These are phyloP conservation scores for Sceloporus tristichus DNA, from an alignment of 2,113 vertebrate genomes.

Conservation along the genomic window DNA sequence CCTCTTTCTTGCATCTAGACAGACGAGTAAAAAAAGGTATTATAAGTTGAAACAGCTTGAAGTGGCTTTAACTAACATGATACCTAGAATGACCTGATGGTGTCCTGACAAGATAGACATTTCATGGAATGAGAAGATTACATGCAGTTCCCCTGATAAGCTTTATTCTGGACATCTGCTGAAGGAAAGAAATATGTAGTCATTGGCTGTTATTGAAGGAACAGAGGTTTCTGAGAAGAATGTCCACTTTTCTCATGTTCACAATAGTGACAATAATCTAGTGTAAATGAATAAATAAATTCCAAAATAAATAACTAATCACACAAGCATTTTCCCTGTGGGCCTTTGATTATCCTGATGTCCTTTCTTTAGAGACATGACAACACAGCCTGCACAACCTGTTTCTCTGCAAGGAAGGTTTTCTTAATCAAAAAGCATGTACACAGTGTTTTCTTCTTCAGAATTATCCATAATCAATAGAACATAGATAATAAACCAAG, in stretches of 20 bases:
- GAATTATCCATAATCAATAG: not conserved
- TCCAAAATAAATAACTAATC: too few species aligned
- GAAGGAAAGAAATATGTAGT: not conserved
- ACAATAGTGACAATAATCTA: too few species aligned
- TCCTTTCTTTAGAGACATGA: not conserved
- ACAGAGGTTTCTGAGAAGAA: not conserved
- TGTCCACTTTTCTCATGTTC: not conserved
- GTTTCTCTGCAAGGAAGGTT: not conserved
- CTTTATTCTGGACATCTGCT: constrained; percentile 14
- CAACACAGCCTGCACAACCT: not conserved
- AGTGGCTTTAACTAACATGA: constrained; percentile 3
- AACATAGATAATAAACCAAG: not conserved
- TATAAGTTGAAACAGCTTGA: not conserved
- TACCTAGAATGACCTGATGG: not conserved
- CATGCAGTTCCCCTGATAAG: not conserved
- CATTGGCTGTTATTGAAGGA: not conserved
- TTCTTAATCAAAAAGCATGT: not conserved
- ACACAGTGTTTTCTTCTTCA: not conserved
- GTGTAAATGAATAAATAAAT: not conserved
- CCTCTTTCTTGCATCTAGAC: not conserved
- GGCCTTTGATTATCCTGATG: not conserved
- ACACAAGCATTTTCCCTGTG: not conserved
- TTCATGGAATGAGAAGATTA: constrained; percentile 1
- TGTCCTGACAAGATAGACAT: not conserved
- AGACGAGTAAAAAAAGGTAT: not conserved